Base-by-base conservation (phyloP, 2,888 invertebrate genomes). In the Oxytorus armatus region DNA sequence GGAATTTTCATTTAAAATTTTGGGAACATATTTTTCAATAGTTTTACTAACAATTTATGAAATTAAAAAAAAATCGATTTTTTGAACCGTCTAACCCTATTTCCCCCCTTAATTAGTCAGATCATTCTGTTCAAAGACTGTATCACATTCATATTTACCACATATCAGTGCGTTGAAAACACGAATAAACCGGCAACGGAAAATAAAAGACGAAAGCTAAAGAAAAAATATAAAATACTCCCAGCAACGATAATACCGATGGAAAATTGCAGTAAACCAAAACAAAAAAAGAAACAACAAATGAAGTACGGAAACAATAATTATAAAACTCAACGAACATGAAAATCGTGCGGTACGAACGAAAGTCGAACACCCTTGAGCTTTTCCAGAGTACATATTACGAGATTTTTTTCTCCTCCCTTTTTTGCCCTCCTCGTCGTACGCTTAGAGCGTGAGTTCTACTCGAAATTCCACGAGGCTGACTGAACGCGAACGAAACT, bases 321-420 rank as follows among this genome's bases (percentile, higher is more conserved):
- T 68, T 55, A 7, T 29, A 36, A 47, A 47, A 39, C 3, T 4
- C 5, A 47, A 70, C 21, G 47, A 59, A 47, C 14, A 47, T 36
- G 47, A 68, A 53, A n/a, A 29, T 10, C 61, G n/a, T 44, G 69
- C 42, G 42, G 39, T 51, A 29, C 47, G 16, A 65, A 53, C 59
- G 70, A 72, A 70, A 59, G 59, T 74, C 49, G 61, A 79, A 42
- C n/a, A n/a, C 79, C 57, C 70, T 72, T 59, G 36, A 74, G 65
- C 65, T 75, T 77, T 70, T 57, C n/a, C 77, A 47, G 63, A 61
- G 36, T 61, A 55, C 11, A 33, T 23, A 72, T 72, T 36, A 63
- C 61, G 57, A 57, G 57, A 70, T 44, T 51, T 59, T 14, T 36
- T 5, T 44, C n/a, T 25, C 51, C 16, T 23, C 10, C 36, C 33